Conservation (phyloP, 2,797 vertebrate species). For the Zalophus californianus region DNA sequence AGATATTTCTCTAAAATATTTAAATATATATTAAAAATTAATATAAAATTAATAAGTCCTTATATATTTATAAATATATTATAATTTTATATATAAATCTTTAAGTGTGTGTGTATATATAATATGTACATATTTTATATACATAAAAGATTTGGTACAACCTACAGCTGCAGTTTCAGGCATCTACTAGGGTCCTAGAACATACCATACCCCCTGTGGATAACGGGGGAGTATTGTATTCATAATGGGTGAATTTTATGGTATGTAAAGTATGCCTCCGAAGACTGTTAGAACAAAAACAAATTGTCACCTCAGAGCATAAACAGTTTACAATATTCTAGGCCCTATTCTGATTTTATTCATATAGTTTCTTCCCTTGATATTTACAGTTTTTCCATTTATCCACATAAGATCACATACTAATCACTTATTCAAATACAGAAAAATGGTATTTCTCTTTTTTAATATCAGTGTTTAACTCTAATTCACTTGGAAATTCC, state of each 20-base stretch:
- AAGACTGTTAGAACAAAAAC: not conserved
- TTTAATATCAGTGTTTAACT: not conserved
- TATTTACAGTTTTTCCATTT: conserved; percentile 2
- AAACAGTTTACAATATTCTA: conserved; percentile 1
- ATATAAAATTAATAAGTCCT: not conserved
- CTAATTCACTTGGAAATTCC: not conserved
- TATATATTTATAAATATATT: not conserved
- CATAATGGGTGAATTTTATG: not conserved
- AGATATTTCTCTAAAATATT: too few relatives aligned
- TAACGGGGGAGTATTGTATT: not conserved
- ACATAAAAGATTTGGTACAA: not conserved
- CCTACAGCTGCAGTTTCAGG: not conserved
- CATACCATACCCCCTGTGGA: not conserved
- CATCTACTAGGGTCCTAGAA: not conserved
- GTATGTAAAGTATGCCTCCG: not conserved
- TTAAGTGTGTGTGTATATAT: not conserved
- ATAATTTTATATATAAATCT: not conserved
- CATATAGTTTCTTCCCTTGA: not conserved
- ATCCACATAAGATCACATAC: not conserved
- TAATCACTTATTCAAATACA: conserved; percentile 16
- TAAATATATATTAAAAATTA: too few relatives aligned
- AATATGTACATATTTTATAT: not conserved
- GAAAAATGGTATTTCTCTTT: not conserved
- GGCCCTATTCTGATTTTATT: conserved; percentile 3
- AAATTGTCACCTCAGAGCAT: not conserved